These are phyloP conservation scores for Sinosuthora webbiana DNA, from an alignment of 2,113 vertebrate genomes.

Conservation along the genomic window DNA sequence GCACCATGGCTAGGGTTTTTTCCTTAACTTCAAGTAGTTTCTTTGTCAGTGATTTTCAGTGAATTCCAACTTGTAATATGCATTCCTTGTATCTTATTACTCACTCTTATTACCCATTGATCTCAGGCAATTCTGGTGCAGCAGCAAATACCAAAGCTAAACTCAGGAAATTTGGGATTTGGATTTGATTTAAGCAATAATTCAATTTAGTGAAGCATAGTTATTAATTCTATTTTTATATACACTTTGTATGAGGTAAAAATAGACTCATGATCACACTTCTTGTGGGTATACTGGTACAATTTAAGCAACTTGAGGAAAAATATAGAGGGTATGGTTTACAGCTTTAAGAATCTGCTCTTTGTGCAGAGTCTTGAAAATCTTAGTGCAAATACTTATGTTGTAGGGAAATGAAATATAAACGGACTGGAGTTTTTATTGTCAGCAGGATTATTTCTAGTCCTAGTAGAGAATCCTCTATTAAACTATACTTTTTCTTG, in stretches of 20 bases:
- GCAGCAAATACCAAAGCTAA: neutral
- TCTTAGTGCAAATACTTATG: neutral
- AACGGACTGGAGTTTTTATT: neutral
- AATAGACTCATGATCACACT: neutral
- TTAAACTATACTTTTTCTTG: neutral
- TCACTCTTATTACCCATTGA: neutral
- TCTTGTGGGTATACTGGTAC: neutral
- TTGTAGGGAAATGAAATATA: neutral
- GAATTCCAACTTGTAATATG: neutral
- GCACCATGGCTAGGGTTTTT: rapidly evolving
- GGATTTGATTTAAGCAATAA: neutral
- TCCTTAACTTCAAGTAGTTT: neutral
- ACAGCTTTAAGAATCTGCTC: neutral
- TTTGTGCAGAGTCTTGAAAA: neutral
- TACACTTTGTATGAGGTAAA: neutral
- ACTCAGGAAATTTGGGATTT: neutral
- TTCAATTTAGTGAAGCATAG: neutral
- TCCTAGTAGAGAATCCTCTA: neutral
- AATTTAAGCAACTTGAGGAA: neutral
- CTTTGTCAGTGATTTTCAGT: neutral
- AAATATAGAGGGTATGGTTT: neutral
- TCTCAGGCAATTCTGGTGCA: neutral
- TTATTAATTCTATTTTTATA: neutral
- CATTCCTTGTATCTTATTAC: neutral
- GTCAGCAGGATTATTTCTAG: neutral